Evolutionary conservation across 2,888 invertebrate genomes (phyloP).

Genomic region (Anthophora plumipes): DNA sequence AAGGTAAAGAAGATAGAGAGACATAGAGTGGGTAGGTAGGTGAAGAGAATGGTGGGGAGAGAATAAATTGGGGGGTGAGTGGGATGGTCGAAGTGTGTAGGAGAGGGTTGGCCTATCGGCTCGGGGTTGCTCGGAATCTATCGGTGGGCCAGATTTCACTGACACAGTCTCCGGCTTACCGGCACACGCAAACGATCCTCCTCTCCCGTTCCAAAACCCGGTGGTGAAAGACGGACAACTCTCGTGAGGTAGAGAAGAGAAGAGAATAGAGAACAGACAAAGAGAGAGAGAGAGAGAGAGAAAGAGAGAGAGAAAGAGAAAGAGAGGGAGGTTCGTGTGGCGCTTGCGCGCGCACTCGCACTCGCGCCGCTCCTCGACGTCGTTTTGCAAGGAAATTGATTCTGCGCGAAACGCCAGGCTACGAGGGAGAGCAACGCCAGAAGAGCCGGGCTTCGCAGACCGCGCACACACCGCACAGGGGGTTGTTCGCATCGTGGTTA

Average conservation of each 20-base stretch:
- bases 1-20: neutral
- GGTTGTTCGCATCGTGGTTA: conserved; percentile 17
- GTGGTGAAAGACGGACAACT: conserved; percentile 22
- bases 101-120: conserved; percentile 64
- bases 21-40: neutral
- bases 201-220: neutral
- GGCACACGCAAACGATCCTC: conserved; percentile 49
- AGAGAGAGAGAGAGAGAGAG: conserved; percentile 13
- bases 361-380: conserved; percentile 64
- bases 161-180: conserved; percentile 62
- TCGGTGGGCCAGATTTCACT: conserved; percentile 72
- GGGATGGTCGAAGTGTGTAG: conserved; percentile 11
- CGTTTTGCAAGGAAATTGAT: conserved; percentile 79
- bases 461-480: conserved; percentile 62
- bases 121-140: conserved; percentile 71
- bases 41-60: neutral
- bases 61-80: neutral
- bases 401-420: conserved; percentile 76
- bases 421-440: conserved; percentile 61
- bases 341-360: conserved; percentile 62
- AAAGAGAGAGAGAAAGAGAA: conserved; percentile 7
- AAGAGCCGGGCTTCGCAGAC: conserved; percentile 66
- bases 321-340: conserved; percentile 43
- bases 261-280: no score
- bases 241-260: no score